Evolutionary conservation across 2,113 vertebrate species (phyloP).

Genomic region (Aphelocoma coerulescens): DNA sequence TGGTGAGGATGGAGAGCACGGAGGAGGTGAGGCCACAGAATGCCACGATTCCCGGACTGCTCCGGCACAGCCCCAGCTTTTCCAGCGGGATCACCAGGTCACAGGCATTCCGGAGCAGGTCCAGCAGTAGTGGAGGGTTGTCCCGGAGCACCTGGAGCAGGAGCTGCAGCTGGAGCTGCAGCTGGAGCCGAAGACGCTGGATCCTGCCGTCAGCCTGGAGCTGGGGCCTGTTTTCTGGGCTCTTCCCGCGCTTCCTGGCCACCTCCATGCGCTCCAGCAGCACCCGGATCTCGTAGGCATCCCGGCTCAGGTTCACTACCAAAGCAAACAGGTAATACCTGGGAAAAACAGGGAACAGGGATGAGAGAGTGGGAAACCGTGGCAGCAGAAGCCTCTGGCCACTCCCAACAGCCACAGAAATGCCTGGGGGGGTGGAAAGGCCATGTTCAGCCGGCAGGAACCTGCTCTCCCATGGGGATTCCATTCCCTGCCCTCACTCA

Average conservation of each 20-base stretch:
- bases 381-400: not conserved
- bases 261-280: constrained; percentile 77
- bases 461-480: fast-evolving
- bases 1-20: constrained; percentile 82
- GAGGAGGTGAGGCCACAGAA: constrained; percentile 88
- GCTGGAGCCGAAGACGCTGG: constrained; percentile 23
- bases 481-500: not conserved
- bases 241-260: not conserved
- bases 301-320: constrained; percentile 87
- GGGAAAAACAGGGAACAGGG: not conserved
- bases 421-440: not conserved
- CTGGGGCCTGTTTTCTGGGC: not conserved
- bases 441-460: not conserved
- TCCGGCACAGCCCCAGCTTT: constrained; percentile 82
- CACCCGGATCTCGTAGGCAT: constrained; percentile 83
- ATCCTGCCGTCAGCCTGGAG: not conserved
- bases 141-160: constrained; percentile 72
- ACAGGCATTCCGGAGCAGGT: constrained; percentile 84
- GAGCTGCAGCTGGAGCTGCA: constrained; percentile 72
- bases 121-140: constrained; percentile 88
- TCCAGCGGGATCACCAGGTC: constrained; percentile 92
- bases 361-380: too few relatives aligned
- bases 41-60: constrained; percentile 79
- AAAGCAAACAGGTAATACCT: constrained; percentile 92
- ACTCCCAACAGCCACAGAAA: not conserved